Conservation (phyloP, 2,797 vertebrate species). For the Macropus fuliginosus region DNA sequence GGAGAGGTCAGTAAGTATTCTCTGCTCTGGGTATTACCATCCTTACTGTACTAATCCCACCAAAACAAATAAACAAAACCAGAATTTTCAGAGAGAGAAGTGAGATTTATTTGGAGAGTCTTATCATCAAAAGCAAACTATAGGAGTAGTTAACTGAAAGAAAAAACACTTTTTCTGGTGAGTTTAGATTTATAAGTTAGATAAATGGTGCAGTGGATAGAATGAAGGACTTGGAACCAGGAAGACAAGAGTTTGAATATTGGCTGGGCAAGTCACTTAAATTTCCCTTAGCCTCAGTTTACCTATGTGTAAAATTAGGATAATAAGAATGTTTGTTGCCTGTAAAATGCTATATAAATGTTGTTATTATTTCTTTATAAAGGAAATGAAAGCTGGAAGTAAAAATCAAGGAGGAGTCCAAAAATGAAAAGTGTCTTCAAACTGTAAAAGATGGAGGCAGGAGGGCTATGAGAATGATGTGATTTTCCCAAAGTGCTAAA, state of each 20-base stretch:
- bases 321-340: not conserved
- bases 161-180: not conserved
- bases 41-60: not conserved
- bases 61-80: not conserved
- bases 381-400: not conserved
- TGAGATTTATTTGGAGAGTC: no score
- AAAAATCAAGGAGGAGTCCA: not conserved
- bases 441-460: constrained; percentile 20
- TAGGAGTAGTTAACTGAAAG: not conserved
- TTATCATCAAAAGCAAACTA: not conserved
- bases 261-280: not conserved
- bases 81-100: not conserved
- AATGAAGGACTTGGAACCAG: constrained; percentile 29
- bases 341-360: not conserved
- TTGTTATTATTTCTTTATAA: not conserved
- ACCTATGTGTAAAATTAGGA: not conserved
- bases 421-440: not conserved
- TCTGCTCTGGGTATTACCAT: not conserved
- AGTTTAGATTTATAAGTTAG: not conserved
- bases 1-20: not conserved
- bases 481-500: not conserved
- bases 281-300: not conserved
- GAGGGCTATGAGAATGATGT: not conserved
- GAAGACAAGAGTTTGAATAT: not conserved
- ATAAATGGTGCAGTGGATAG: not conserved